Evolutionary conservation across 2,888 invertebrate genomes (phyloP), one percentile per base, ranked within the genome.

Genomic region (Mylabris sibirica): DNA sequence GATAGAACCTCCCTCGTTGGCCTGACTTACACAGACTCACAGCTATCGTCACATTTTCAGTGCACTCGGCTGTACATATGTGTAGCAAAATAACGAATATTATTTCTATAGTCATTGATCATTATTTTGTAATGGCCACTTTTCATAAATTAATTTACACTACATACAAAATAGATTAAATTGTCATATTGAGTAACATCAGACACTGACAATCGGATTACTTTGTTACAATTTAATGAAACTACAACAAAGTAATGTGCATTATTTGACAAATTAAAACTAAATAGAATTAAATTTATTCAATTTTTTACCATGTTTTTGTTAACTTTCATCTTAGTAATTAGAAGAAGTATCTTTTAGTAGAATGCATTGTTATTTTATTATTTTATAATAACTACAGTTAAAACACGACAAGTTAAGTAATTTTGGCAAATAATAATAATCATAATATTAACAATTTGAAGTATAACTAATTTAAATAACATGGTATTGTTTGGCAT

Each of bases 401-500:
- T 49, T 30, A n/a, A n/a, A 20, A 6, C n/a, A 20, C 3, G 49
- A 49, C 49, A 49, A 49, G 17, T 44, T 44, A 17, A 44, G 74
- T 67, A 72, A 72, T 74, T 30, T 74, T 74, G 74, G 74, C 74
- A 72, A 70, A 70, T 71, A 62, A 68, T 66, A 68, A 66, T 66
- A 68, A 66, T 66, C 66, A 63, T 67, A 67, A 62, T 44, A 44
- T 64, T 72, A 44, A 44, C 44, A 5, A 72, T 70, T 68, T 68
- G 67, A 70, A 74, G 72, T 71, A n/a, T n/a, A 70, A 71, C 71
- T 72, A 68, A 74, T 71, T 74, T 72, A 70, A 72, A 71, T 74
- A 70, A 72, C 71, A 70, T 66, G 68, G 68, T 65, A 67, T 63
- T 66, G 65, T 69, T n/a, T 69, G 70, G 68, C 72, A 65, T 70